Evolutionary conservation across 2,888 invertebrate genomes (phyloP), one percentile per base, ranked within the genome.

Genomic region (Liopterus haemorrhoidalis): DNA sequence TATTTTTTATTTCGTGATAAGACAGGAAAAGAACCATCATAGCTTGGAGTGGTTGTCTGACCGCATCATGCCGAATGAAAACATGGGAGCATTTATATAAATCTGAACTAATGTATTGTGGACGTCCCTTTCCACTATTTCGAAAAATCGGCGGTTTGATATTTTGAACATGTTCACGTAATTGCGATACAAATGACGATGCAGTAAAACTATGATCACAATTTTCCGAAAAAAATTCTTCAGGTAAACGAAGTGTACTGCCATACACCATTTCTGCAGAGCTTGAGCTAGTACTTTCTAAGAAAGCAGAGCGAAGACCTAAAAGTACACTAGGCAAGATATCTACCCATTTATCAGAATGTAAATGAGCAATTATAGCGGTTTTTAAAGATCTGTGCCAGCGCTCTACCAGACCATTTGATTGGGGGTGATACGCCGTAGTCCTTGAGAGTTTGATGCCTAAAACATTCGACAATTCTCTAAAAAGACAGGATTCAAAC

Each of bases 401-500:
- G n/a, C 18, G 18, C 20, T 33, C 33, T 3, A 18, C 19, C 3
- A 21, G 8, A 18, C 33, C 33, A 14, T 33, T 33, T 5, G 24
- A 15, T 24, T 36, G 24, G 5, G 36, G 24, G 16, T 36, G 36
- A 15, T 36, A 36, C 8, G 36, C 8, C 8, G 36, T 36, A 12
- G 36, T 36, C 15, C 24, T 21, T 15, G 25, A 24, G 9, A 15
- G 8, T 9, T 11, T 2, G 5, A 25, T n/a, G 9, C 14, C 24
- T 12, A 36, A 14, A 12, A 36, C 11, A 21, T 35, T 8, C 6
- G 14, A 15, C 9, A 14, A 22, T 5, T 24, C 24, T 22, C 25
- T 36, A 11, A 36, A 36, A 14, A 36, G n/a, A 16, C 25, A 24
- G 14, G 36, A 36, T 22, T 36, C 36, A 11, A 36, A 36, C 22